Conservation (phyloP, 2,113 vertebrate genomes). For the Nettapus auritus region DNA sequence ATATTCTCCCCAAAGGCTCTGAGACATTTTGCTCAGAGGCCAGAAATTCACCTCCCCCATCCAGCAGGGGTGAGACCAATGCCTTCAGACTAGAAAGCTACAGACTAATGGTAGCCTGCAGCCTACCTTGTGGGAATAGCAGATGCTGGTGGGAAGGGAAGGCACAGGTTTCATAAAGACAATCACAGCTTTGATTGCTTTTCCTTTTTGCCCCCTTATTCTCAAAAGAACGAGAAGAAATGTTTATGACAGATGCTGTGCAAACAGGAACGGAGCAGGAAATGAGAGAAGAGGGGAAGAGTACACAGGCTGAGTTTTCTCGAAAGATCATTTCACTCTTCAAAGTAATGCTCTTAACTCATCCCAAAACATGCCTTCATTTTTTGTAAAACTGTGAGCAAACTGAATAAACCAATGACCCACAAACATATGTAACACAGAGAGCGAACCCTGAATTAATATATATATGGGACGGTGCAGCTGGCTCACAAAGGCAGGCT, state of each 20-base stretch:
- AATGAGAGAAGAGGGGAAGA: neutral
- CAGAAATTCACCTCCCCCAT: neutral
- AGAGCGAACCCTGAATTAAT: neutral
- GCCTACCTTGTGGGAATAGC: accelerated
- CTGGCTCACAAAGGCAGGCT: neutral
- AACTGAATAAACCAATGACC: too few species aligned
- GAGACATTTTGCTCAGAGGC: neutral
- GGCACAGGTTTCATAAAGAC: neutral
- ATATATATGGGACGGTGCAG: neutral
- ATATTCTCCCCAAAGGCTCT: neutral
- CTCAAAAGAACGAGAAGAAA: neutral
- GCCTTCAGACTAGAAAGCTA: neutral
- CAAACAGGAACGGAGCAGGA: neutral
- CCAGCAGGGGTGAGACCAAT: neutral
- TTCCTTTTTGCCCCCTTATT: neutral
- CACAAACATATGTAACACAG: too few species aligned
- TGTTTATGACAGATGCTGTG: neutral
- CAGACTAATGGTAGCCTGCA: neutral
- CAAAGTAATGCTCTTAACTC: neutral
- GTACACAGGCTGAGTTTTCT: neutral
- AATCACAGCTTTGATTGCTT: neutral
- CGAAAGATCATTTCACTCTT: neutral
- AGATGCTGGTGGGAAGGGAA: neutral
- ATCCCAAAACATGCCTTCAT: neutral
- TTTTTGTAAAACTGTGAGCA: too few species aligned